Percentiles rank a stretch among this genome's conserved stretches.
Evolutionary conservation across 1,140 invertebrate species (phyloP).

Genomic region (Drosophila truncata): DNA sequence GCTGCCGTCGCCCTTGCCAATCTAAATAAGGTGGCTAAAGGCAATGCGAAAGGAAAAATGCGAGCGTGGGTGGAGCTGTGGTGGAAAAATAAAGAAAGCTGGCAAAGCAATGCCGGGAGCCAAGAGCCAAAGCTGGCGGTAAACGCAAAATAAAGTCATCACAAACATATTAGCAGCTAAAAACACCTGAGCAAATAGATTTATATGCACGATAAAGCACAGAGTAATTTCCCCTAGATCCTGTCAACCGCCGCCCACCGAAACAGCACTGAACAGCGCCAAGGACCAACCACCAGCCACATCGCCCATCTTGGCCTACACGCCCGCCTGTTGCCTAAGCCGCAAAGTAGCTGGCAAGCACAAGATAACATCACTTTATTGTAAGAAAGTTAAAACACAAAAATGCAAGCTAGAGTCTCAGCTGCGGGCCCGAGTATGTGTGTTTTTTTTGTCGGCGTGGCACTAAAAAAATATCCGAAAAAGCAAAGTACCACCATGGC

Average conservation of each 20-base stretch:
- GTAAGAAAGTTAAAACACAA: conserved; percentile 83
- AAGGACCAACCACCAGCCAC: conserved; percentile 27
- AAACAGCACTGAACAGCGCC: not conserved
- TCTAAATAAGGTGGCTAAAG: conserved; percentile 72
- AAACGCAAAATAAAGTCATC: conserved; percentile 84
- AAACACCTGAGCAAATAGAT: conserved; percentile 84
- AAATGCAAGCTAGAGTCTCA: conserved; percentile 73
- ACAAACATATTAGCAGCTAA: conserved; percentile 84
- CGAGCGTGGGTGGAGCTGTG: conserved; percentile 11
- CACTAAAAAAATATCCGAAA: conserved; percentile 56
- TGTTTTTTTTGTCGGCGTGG: conserved; percentile 25
- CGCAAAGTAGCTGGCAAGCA: conserved; percentile 76
- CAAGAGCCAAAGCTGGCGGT: conserved; percentile 66
- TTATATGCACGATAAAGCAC: conserved; percentile 84
- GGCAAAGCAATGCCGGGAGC: conserved; percentile 47
- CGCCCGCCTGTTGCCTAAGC: conserved; percentile 79
- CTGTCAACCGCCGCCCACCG: conserved; percentile 61
- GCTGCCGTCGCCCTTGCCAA: conserved; percentile 41
- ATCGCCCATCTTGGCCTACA: conserved; percentile 28
- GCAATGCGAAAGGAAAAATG: conserved; percentile 38
- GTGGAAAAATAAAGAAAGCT: conserved; percentile 43
- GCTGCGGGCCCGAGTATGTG: conserved; percentile 20
- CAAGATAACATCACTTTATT: conserved; percentile 84
- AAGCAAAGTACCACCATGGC: conserved; percentile 17
- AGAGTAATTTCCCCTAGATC: conserved; percentile 83